Evolutionary conservation across 2,113 vertebrate genomes (phyloP).

Genomic region (Sarotherodon lohbergeri): DNA sequence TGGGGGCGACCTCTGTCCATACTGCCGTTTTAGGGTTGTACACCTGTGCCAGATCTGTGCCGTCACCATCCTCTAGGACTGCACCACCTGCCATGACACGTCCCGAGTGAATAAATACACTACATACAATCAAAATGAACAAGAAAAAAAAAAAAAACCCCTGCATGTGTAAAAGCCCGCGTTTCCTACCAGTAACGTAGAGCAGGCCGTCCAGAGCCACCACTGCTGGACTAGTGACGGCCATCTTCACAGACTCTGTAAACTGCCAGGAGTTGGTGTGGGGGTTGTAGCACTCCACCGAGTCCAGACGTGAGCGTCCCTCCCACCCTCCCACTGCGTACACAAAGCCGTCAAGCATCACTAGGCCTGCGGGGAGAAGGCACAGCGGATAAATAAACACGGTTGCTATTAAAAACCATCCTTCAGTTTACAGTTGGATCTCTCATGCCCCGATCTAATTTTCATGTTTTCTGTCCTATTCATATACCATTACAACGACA

Average conservation of each 20-base stretch:
- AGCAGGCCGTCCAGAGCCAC: slow-evolving; percentile 75
- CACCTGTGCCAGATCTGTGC: slow-evolving; percentile 75
- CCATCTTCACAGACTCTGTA: slow-evolving; percentile 75
- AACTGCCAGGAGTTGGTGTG: slow-evolving; percentile 77
- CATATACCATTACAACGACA: accelerated
- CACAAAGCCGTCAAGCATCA: slow-evolving; percentile 78
- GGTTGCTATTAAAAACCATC: accelerated
- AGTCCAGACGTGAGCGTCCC: slow-evolving; percentile 73
- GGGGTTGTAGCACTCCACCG: slow-evolving; percentile 78
- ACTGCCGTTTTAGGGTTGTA: slow-evolving; percentile 71
- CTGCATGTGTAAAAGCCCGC: background rate
- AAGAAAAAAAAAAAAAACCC: background rate
- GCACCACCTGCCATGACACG: slow-evolving; percentile 65
- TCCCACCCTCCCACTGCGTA: slow-evolving; percentile 81
- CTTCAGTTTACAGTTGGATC: background rate
- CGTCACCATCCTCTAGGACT: slow-evolving; percentile 77
- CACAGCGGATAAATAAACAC: background rate
- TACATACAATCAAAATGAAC: background rate
- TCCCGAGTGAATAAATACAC: background rate
- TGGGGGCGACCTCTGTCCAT: slow-evolving; percentile 74
- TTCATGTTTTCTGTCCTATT: background rate
- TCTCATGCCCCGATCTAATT: background rate
- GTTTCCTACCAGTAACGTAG: slow-evolving; percentile 74
- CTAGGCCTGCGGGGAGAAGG: slow-evolving; percentile 60
- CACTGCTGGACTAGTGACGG: slow-evolving; percentile 78